Evolutionary conservation across 2,797 vertebrate species (phyloP).

Genomic region (Sebastes cheni): DNA sequence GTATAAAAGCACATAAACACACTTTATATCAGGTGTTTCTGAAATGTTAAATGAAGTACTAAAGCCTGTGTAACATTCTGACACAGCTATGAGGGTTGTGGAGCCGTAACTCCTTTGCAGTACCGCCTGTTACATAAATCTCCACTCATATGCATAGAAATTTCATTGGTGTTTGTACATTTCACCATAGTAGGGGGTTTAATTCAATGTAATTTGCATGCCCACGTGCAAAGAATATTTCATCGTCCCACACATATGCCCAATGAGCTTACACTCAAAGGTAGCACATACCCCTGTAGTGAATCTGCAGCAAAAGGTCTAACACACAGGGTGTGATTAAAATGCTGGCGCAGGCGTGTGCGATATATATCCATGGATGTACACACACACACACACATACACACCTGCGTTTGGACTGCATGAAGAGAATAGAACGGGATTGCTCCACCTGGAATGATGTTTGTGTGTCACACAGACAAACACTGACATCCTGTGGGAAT

Average conservation of each 20-base stretch:
- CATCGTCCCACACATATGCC: slow-evolving; percentile 28
- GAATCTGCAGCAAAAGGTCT: slow-evolving; percentile 9
- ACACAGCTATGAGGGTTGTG: slow-evolving; percentile 4
- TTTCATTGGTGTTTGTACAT: slow-evolving; percentile 11
- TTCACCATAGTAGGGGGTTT: slow-evolving; percentile 21
- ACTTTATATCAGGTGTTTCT: neutral
- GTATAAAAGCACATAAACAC: neutral
- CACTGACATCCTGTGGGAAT: neutral
- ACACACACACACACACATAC: neutral
- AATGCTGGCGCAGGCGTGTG: neutral
- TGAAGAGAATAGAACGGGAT: neutral
- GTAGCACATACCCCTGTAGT: neutral
- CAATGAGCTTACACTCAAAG: slow-evolving; percentile 16
- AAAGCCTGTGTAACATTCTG: slow-evolving; percentile 6
- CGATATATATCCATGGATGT: neutral
- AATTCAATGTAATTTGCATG: slow-evolving; percentile 54
- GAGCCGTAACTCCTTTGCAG: slow-evolving; percentile 15
- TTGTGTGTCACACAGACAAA: neutral
- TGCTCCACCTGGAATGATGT: neutral
- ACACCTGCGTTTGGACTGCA: neutral
- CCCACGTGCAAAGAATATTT: slow-evolving; percentile 24
- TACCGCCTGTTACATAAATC: slow-evolving; percentile 23
- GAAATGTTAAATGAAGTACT: neutral
- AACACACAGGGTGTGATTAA: neutral
- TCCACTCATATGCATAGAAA: slow-evolving; percentile 30